phyloP scores from a whole-genome alignment of 2,888 invertebrate species.

The Hyposoter didymator region DNA sequence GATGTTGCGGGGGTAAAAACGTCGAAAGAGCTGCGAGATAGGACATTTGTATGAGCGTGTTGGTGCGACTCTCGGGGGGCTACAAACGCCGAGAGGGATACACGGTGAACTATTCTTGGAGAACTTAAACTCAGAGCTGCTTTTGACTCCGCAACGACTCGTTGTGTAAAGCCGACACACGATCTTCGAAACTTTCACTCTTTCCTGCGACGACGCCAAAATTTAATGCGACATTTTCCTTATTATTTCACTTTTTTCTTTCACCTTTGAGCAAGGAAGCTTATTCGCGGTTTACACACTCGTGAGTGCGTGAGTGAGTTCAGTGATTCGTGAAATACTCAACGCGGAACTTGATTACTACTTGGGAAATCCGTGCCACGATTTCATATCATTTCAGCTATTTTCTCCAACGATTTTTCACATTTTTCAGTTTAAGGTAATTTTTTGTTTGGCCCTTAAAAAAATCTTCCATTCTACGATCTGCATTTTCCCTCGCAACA shows the following conservation, averaged over 20 bases:
- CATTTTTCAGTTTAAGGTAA: neutral
- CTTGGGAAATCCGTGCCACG: neutral
- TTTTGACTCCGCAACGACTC: slow-evolving; percentile 77
- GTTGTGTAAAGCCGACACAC: slow-evolving; percentile 51
- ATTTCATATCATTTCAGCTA: neutral
- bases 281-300: slow-evolving; percentile 9
- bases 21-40: slow-evolving; percentile 58
- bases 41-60: slow-evolving; percentile 1
- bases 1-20: slow-evolving; percentile 66
- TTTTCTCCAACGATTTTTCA: neutral
- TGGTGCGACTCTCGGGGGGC: slow-evolving; percentile 57
- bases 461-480: neutral
- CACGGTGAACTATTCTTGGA: slow-evolving; percentile 82
- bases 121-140: slow-evolving; percentile 80
- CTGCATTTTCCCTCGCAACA: neutral
- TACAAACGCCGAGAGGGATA: slow-evolving; percentile 72
- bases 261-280: neutral
- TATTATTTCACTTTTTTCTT: neutral
- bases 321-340: slow-evolving; percentile 23
- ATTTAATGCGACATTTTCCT: slow-evolving; percentile 49
- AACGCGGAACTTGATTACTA: neutral
- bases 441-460: neutral
- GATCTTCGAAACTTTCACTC: slow-evolving; percentile 58
- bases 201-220: slow-evolving; percentile 55
- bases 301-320: slow-evolving; percentile 24